Conservation (phyloP, 1,140 invertebrate genomes). For the Lepidurus packardi region DNA sequence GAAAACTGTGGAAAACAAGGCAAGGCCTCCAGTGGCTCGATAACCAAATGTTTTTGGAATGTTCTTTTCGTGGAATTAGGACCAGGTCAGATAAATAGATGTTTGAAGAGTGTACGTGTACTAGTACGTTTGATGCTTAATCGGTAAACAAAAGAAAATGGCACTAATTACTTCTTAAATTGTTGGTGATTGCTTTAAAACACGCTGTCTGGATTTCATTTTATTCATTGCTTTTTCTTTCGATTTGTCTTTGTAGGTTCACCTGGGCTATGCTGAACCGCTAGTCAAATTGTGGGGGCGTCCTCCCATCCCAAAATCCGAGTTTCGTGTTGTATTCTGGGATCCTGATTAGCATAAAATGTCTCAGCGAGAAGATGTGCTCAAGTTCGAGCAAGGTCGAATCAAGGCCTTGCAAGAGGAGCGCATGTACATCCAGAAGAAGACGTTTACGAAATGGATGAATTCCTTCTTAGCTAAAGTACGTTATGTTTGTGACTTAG, state of each 20-base stretch:
- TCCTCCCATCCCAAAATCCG: background rate
- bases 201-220: background rate
- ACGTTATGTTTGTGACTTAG: conserved; percentile 37
- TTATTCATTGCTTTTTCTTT: background rate
- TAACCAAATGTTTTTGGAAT: too few relatives aligned
- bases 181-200: background rate
- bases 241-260: background rate
- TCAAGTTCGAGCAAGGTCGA: conserved; percentile 92
- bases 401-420: conserved; percentile 96
- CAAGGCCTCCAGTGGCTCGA: too few relatives aligned
- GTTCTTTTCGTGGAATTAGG: too few relatives aligned
- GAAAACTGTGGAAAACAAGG: too few relatives aligned
- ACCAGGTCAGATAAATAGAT: too few relatives aligned
- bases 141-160: too few relatives aligned
- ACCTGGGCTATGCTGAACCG: conserved; percentile 16
- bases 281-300: conserved; percentile 3
- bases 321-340: background rate
- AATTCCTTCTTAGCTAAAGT: conserved; percentile 97
- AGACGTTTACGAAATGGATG: conserved; percentile 99
- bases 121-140: too few relatives aligned
- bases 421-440: conserved; percentile 96
- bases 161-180: too few relatives aligned
- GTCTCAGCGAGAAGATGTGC: conserved; percentile 81
- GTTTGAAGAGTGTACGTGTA: too few relatives aligned
- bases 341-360: conserved; percentile 46